phyloP scores from a whole-genome alignment of 2,888 invertebrate species.

The Microctonus aethiopoides region DNA sequence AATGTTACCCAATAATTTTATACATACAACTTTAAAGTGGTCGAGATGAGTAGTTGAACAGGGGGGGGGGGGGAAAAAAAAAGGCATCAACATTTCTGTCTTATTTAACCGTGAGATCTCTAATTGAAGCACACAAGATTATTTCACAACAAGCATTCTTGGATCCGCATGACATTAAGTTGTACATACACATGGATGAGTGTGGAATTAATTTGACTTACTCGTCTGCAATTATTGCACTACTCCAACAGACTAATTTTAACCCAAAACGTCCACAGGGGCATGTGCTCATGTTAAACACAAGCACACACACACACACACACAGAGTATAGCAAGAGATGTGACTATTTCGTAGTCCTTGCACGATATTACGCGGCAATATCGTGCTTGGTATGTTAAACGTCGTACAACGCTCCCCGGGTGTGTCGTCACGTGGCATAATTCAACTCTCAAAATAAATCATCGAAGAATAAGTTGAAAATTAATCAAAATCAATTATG shows the following conservation, averaged over 20 bases:
- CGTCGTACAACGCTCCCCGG: not conserved
- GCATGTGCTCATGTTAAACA: not conserved
- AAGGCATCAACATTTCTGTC: not conserved
- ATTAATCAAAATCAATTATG: not conserved
- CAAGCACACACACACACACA: not conserved
- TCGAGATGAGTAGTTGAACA: not conserved
- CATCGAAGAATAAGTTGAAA: not conserved
- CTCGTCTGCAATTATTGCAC: slow-evolving; percentile 21
- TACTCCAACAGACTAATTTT: slow-evolving; percentile 12
- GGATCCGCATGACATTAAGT: not conserved
- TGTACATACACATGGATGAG: not conserved
- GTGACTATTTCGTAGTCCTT: slow-evolving; percentile 29
- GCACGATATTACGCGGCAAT: slow-evolving; percentile 7
- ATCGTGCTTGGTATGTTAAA: slow-evolving; percentile 30
- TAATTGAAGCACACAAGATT: slow-evolving; percentile 29
- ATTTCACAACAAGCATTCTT: slow-evolving; percentile 19
- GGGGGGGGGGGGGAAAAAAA: not conserved
- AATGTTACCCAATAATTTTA: not conserved
- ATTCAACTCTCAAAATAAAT: slow-evolving; percentile 5
- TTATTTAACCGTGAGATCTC: slow-evolving; percentile 25
- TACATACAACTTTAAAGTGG: not conserved
- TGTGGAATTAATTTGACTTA: slow-evolving; percentile 20
- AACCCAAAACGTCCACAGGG: slow-evolving; percentile 2
- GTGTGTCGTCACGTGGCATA: slow-evolving; percentile 20
- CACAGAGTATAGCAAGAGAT: slow-evolving; percentile 21